Conservation (phyloP, 2,797 vertebrate species). For the Melopsittacus undulatus region DNA sequence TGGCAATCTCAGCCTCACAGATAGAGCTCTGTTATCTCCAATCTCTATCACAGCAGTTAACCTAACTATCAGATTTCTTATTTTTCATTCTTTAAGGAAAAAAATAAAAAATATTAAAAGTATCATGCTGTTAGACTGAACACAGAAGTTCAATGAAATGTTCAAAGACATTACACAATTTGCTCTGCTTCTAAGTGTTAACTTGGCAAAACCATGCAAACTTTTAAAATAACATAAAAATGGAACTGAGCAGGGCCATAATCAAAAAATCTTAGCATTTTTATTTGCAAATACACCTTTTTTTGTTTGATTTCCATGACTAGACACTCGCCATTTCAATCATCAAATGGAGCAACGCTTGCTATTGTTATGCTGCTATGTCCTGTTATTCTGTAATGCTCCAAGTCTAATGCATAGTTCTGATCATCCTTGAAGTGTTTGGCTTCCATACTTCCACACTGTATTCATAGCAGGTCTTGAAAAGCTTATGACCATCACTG, state of each 20-base stretch:
- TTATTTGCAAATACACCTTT: not conserved
- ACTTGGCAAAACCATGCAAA: not conserved
- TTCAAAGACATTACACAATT: not conserved
- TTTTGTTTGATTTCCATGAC: not conserved
- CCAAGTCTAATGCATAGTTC: not conserved
- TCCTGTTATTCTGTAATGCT: not conserved
- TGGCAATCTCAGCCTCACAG: not conserved
- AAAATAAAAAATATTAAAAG: not conserved
- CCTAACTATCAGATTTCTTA: not conserved
- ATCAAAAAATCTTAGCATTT: not conserved
- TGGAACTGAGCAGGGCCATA: not conserved
- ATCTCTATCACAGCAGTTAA: constrained; percentile 27
- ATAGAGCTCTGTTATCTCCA: not conserved
- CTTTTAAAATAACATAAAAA: not conserved
- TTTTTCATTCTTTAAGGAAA: not conserved
- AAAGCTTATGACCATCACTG: not conserved
- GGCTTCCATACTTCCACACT: not conserved
- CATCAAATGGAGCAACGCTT: not conserved
- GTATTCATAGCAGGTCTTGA: not conserved
- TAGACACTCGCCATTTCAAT: not conserved
- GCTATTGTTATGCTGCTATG: not conserved
- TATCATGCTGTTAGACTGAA: not conserved
- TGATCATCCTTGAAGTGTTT: not conserved
- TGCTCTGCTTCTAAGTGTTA: not conserved
- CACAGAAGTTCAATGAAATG: not conserved